Percentiles rank a stretch among this genome's conserved stretches.
phyloP scores from a whole-genome alignment of 2,888 invertebrate genomes.

The Tromatobia lineatoria region DNA sequence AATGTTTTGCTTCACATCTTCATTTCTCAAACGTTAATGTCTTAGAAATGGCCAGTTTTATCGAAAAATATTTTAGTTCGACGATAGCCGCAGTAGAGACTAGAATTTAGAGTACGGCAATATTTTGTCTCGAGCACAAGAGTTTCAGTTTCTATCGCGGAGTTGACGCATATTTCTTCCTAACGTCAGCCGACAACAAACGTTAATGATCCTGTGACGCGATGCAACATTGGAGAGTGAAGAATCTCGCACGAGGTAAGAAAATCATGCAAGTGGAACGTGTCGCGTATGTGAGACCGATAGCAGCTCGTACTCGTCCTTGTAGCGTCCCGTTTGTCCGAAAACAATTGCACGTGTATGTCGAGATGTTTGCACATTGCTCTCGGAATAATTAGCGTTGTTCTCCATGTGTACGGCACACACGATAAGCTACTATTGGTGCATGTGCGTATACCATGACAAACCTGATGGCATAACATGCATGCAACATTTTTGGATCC shows the following conservation, averaged over 20 bases:
- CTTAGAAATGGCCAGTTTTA: too few relatives aligned
- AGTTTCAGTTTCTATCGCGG: conserved; percentile 7
- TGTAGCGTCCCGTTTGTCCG: conserved; percentile 45
- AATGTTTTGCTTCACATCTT: too few relatives aligned
- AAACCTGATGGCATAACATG: background rate
- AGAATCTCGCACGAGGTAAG: conserved; percentile 32
- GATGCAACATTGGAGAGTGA: background rate
- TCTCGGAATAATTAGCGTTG: conserved; percentile 59
- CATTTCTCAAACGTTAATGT: too few relatives aligned
- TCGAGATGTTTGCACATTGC: conserved; percentile 53
- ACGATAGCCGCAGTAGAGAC: background rate
- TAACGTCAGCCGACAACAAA: conserved; percentile 41
- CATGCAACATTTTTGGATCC: background rate
- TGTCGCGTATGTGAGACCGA: conserved; percentile 9
- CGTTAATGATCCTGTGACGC: conserved; percentile 47
- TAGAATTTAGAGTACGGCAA: background rate
- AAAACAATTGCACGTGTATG: conserved; percentile 50
- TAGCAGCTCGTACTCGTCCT: conserved; percentile 43
- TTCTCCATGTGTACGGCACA: conserved; percentile 30
- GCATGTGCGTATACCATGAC: background rate
- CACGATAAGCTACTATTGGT: background rate
- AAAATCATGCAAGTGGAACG: conserved; percentile 56
- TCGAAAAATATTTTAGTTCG: background rate
- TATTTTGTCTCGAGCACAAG: background rate
- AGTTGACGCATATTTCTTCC: conserved; percentile 5